Conservation (phyloP, 2,888 invertebrate species). For the Harmothoe impar region DNA sequence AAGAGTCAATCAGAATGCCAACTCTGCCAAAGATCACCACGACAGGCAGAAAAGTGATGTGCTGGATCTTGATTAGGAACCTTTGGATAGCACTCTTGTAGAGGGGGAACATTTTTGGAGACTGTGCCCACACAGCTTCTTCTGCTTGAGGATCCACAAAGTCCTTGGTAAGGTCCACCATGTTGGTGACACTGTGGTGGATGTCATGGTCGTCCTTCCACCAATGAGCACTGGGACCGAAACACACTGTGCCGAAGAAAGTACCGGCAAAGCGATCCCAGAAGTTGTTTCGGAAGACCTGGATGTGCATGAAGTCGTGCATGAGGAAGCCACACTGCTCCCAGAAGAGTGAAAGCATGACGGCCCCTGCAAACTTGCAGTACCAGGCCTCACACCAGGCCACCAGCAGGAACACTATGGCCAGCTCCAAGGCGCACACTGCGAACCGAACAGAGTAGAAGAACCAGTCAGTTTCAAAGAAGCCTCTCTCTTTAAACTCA, state of each 20-base stretch:
- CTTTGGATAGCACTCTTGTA: constrained; percentile 63
- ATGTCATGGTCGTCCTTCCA: constrained; percentile 70
- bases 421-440: background rate
- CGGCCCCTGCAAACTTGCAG: constrained; percentile 64
- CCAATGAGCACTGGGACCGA: constrained; percentile 69
- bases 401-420: constrained; percentile 23
- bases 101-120: constrained; percentile 68
- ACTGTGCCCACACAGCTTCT: constrained; percentile 68
- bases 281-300: constrained; percentile 56
- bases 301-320: constrained; percentile 69
- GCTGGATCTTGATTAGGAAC: constrained; percentile 67
- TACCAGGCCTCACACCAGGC: constrained; percentile 62
- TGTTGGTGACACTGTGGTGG: constrained; percentile 69
- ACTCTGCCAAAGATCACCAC: constrained; percentile 64
- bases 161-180: constrained; percentile 62
- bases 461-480: constrained; percentile 66
- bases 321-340: constrained; percentile 69
- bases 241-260: constrained; percentile 65
- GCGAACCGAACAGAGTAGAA: constrained; percentile 64
- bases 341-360: constrained; percentile 67
- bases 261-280: constrained; percentile 61
- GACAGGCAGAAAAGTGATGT: constrained; percentile 68
- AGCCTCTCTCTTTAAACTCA: constrained; percentile 64
- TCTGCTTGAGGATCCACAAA: constrained; percentile 69
- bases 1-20: constrained; percentile 67